Base-by-base conservation (phyloP, 2,888 invertebrate genomes). In the Rhimphoctona megacephalus region DNA sequence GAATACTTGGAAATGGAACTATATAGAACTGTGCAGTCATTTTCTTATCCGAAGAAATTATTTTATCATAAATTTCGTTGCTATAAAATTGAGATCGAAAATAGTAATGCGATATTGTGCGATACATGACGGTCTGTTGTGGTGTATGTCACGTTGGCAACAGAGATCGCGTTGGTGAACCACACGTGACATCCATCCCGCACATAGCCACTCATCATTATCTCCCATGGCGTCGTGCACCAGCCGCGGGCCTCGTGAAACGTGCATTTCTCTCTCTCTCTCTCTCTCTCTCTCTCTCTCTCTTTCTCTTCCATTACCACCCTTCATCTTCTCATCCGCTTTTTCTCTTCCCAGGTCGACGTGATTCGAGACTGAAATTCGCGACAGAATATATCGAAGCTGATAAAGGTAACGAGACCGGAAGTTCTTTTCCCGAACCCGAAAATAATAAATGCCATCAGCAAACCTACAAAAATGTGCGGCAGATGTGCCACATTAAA, bases 161-260 rank as follows among this genome's bases (percentile, higher is more conserved):
- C 69, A 85, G 80, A 80, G 80, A 81, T 85, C 84, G 69, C 25
- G 70, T 81, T 36, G 84, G 76, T 46, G 54, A 64, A 85, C 81
- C 81, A 77, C 81, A 85, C 81, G 64, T 77, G 81, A 85, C 85
- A 85, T 70, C 70, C 76, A 77, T 81, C 80, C 81, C 43, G 76
- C 25, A 81, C 43, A 46, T 69, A 84, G 74, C 74, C 49, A 74
- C 80, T 84, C 80, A 84, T 84, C 74, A 80, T 84, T 84, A 84
- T 80, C 84, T 74, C 61, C 74, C 36, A 36, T 46, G 74, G 64
- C 66, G 72, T 66, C 43, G 72, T 43, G 36, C 72, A 70, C 25
- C 64, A 81, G 72, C 78, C 33, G 39, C 70, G 72, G 72, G 85
- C 76, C 76, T 76, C 54, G 64, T 66, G 81, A 57, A 70, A 64